Evolutionary conservation across 1,140 invertebrate genomes (phyloP).

Genomic region (Leucophenga varia): DNA sequence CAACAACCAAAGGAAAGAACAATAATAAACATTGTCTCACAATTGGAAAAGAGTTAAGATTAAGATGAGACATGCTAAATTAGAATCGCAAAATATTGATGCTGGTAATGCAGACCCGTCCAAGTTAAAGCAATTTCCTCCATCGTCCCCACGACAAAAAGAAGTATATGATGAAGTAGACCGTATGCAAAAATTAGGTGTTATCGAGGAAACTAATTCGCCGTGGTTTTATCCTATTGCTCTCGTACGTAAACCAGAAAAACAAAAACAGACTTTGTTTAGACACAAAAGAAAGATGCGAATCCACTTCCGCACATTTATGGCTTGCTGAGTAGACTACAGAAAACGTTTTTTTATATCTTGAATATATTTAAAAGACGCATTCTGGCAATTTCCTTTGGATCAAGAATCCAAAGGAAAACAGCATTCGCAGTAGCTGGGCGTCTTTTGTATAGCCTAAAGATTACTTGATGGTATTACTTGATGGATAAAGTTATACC

Average conservation of each 20-base stretch:
- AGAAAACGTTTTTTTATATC: neutral
- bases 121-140: constrained; percentile 23
- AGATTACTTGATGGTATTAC: neutral
- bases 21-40: too few species aligned
- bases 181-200: constrained; percentile 19
- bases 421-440: neutral
- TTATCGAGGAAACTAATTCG: constrained; percentile 21
- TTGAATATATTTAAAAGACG: too few species aligned
- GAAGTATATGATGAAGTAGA: constrained; percentile 21
- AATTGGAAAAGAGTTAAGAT: too few species aligned
- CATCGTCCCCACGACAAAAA: constrained; percentile 19
- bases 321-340: neutral
- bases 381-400: too few species aligned
- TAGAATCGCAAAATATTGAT: too few species aligned
- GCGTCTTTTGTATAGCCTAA: neutral
- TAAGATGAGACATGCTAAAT: too few species aligned
- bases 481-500: constrained; percentile 1
- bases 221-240: constrained; percentile 31
- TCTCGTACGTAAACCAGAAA: constrained; percentile 30
- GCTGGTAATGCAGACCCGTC: constrained; percentile 26
- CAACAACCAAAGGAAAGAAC: too few species aligned
- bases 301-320: neutral
- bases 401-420: neutral
- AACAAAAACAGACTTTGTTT: constrained; percentile 28
- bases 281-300: constrained; percentile 22